Percentiles rank a stretch among this genome's conserved stretches.
These are phyloP conservation scores for Clarias gariepinus DNA, from an alignment of 2,113 vertebrate genomes.

Conservation along the genomic window DNA sequence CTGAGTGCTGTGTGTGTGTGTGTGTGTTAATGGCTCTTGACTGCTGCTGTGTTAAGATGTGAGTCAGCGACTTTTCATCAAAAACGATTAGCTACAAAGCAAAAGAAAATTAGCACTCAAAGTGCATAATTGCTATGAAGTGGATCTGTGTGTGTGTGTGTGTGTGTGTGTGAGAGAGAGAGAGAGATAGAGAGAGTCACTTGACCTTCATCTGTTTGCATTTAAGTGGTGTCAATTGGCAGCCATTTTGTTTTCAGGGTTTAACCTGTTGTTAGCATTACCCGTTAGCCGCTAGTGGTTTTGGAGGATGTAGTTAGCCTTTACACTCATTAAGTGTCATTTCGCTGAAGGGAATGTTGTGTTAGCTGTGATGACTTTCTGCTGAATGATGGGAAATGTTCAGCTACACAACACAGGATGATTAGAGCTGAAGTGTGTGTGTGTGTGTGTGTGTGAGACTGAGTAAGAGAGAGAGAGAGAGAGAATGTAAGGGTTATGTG, in stretches of 20 bases:
- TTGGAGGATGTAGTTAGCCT: background rate
- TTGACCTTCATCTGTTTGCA: slow-evolving; percentile 50
- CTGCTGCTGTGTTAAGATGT: background rate
- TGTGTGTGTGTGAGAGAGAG: slow-evolving; percentile 33
- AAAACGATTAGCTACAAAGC: slow-evolving; percentile 30
- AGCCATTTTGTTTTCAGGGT: slow-evolving; percentile 28
- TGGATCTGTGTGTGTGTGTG: slow-evolving; percentile 35
- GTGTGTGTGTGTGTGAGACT: background rate
- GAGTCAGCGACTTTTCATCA: background rate
- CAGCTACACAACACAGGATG: background rate
- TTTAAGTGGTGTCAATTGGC: slow-evolving; percentile 58
- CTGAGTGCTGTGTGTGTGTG: slow-evolving; percentile 6
- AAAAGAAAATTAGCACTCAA: slow-evolving; percentile 43
- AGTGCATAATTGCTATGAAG: slow-evolving; percentile 51
- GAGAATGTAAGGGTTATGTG: background rate
- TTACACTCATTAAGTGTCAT: background rate
- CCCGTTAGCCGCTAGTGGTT: slow-evolving; percentile 43
- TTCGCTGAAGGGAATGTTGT: background rate
- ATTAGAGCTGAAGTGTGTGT: background rate
- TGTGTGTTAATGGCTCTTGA: slow-evolving; percentile 18
- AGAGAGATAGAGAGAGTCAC: slow-evolving; percentile 8
- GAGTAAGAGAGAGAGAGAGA: no score
- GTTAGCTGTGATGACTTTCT: background rate
- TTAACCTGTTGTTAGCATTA: slow-evolving; percentile 37
- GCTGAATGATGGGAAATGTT: background rate